Base-by-base conservation (phyloP, 2,797 vertebrate genomes). In the Acrossocheilus wenchowensis region DNA sequence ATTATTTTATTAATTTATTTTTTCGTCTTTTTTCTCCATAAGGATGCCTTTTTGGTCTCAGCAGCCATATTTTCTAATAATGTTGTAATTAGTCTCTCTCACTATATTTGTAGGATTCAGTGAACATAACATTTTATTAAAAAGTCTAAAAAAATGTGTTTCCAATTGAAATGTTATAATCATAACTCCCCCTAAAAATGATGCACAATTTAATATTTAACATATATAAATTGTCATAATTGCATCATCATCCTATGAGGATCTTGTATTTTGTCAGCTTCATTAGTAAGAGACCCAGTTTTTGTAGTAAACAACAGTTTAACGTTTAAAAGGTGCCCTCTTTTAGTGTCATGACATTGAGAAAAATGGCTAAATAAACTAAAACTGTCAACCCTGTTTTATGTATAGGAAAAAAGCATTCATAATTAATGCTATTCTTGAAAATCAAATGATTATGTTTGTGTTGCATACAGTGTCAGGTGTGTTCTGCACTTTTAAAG, bases 401-500 rank as follows among this genome's bases (percentile, higher is more conserved):
- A 60, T 60, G 23, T n/a, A 17, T 19, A 66, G 6, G 14, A 54
- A 50, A 50, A 50, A 48, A 23, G 8, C 10, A 23, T 77, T 12
- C 54, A 23, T 36, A 54, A 54, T 23, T 14, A 34, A 14, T 23
- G 21, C 10, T 11, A 4, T 54, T 77, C 9, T 3, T 77, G 9
- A 77, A 34, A 77, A 54, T 36, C 4, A 77, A 43, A 30, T 62
- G 41, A 34, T 45, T 11, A 48, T 78, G n/a, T 75, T 77, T 84
- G 23, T 77, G 66, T 75, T 87, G 43, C 74, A 54, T 87, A 64
- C 83, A 81, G 84, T 82, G 52, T 82, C 95, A 0, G 96, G 94
- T 34, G 84, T 94, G 36, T 94, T 96, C 86, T 99, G 98, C 12
- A 95, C 96, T 84, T 99, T 99, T 92, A 97, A 97, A 36, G 97